Percentiles rank a stretch among this genome's conserved stretches.
These are phyloP conservation scores for Cynopterus sphinx DNA, from an alignment of 2,797 vertebrate species.

Conservation along the genomic window DNA sequence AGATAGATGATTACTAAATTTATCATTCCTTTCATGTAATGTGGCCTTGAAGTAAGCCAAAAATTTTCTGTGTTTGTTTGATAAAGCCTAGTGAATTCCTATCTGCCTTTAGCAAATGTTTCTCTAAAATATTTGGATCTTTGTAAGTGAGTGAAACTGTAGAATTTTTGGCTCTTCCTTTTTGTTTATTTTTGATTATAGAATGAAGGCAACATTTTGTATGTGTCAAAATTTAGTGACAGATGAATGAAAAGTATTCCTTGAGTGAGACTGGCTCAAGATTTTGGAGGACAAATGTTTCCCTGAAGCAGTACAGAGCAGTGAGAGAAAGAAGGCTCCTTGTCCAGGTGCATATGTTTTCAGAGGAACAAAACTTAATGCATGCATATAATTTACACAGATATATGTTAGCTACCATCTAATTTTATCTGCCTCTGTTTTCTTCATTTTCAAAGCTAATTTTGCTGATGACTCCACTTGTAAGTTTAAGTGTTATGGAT, in stretches of 20 bases:
- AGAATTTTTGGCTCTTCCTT: neutral
- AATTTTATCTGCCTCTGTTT: neutral
- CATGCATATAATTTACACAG: neutral
- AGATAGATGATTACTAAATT: constrained; percentile 16
- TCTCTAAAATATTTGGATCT: neutral
- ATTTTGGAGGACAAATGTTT: neutral
- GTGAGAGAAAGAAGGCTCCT: neutral
- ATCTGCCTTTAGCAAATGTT: neutral
- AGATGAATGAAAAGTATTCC: neutral
- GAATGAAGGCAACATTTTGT: neutral
- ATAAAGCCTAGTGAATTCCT: neutral
- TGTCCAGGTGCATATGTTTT: neutral
- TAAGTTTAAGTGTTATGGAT: neutral
- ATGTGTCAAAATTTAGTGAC: neutral
- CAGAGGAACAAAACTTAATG: neutral
- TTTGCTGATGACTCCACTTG: neutral
- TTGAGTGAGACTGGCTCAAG: neutral
- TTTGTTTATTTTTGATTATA: neutral
- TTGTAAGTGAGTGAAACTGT: neutral
- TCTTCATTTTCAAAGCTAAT: neutral
- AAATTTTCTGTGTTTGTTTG: neutral
- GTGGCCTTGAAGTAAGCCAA: constrained; percentile 33
- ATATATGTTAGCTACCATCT: neutral
- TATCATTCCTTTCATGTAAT: constrained; percentile 19
- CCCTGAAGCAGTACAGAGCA: neutral